Conservation (phyloP, 2,797 vertebrate genomes). For the Hyperoplus immaculatus region DNA sequence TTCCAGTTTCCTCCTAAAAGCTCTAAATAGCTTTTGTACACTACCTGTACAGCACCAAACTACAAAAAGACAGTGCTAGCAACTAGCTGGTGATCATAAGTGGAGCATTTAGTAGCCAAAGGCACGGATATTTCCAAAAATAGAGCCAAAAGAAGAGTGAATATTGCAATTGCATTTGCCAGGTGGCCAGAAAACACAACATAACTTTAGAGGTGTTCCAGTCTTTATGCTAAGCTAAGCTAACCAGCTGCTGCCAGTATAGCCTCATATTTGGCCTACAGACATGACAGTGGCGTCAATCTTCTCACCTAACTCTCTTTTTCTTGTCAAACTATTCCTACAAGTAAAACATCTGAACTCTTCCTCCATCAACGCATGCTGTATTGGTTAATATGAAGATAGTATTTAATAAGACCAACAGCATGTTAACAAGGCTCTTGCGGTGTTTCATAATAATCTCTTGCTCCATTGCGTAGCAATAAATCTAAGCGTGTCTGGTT, state of each 20-base stretch:
- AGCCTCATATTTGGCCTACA: not conserved
- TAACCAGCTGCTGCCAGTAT: not conserved
- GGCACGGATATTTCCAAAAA: not conserved
- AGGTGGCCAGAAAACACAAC: too few species aligned
- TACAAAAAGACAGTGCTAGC: not conserved
- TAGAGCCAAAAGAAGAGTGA: not conserved
- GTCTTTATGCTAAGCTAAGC: not conserved
- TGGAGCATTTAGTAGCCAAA: not conserved
- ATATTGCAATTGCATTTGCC: not conserved
- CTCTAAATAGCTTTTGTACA: not conserved
- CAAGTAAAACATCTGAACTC: not conserved
- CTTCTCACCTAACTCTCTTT: not conserved
- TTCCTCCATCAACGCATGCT: not conserved
- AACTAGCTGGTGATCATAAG: not conserved
- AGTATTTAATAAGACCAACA: not conserved
- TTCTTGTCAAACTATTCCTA: not conserved
- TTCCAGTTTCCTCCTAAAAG: not conserved
- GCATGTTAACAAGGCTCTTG: conserved; percentile 2
- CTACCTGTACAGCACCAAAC: not conserved
- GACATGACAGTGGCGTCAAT: not conserved
- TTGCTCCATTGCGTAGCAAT: conserved; percentile 7
- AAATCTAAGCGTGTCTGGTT: conserved; percentile 14
- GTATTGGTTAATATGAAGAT: not conserved
- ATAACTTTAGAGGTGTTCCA: not conserved
- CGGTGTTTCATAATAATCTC: not conserved